Conservation (phyloP, 1,140 invertebrate genomes). For the Hycleus cichorii region DNA sequence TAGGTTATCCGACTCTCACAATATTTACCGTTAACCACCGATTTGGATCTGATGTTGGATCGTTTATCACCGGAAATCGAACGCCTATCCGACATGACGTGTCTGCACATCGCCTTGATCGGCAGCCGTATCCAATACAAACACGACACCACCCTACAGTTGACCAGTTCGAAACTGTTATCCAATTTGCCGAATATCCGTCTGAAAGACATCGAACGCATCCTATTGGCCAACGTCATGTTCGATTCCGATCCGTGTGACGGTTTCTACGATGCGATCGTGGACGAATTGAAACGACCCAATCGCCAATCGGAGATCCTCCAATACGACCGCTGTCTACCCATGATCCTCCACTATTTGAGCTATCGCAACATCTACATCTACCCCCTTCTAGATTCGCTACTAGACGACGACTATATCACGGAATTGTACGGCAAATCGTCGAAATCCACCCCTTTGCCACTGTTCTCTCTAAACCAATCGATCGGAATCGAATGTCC, state of each 20-base stretch:
- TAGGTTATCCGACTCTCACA: constrained; percentile 23
- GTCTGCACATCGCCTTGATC: constrained; percentile 48
- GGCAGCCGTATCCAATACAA: constrained; percentile 42
- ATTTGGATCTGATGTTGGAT: constrained; percentile 22
- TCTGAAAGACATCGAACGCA: constrained; percentile 57
- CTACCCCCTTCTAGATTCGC: constrained; percentile 42
- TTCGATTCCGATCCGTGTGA: constrained; percentile 42
- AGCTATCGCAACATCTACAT: constrained; percentile 43
- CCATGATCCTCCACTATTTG: constrained; percentile 45
- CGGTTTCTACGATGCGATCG: constrained; percentile 37
- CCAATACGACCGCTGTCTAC: constrained; percentile 40
- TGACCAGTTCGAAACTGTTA: constrained; percentile 15
- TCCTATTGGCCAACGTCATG: constrained; percentile 44
- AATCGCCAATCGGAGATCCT: constrained; percentile 43
- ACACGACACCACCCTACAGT: constrained; percentile 13
- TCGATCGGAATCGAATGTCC: constrained; percentile 50
- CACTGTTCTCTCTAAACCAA: constrained; percentile 49
- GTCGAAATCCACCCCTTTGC: constrained; percentile 36
- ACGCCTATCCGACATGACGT: constrained; percentile 39
- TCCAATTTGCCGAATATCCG: constrained; percentile 38
- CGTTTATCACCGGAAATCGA: constrained; percentile 37
- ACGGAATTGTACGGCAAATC: constrained; percentile 13
- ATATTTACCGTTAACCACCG: constrained; percentile 7
- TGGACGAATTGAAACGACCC: neutral
- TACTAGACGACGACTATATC: neutral